phyloP scores from a whole-genome alignment of 1,140 invertebrate species.

The Yoshiicerus persimilis region DNA sequence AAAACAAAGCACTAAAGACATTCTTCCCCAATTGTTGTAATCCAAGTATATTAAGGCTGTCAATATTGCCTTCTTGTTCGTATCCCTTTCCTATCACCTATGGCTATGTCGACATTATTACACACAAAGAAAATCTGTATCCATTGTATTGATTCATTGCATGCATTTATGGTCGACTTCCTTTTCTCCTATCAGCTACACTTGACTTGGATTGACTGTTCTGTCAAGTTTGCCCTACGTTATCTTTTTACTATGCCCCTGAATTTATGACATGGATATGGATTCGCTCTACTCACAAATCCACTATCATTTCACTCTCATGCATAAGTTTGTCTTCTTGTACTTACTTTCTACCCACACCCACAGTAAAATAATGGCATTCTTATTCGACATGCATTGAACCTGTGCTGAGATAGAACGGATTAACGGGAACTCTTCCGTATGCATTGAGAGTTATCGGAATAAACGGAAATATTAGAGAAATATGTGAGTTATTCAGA shows the following conservation, averaged over 20 bases:
- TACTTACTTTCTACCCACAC: not conserved
- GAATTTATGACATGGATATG: not conserved
- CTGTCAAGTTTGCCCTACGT: not conserved
- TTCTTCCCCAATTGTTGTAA: not conserved
- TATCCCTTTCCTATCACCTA: not conserved
- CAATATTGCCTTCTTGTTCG: not conserved
- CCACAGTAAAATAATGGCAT: not conserved
- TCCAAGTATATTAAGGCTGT: not conserved
- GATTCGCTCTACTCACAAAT: not conserved
- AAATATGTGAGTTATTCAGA: too few species aligned
- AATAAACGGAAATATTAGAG: too few species aligned
- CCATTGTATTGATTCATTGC: not conserved
- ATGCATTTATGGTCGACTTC: not conserved
- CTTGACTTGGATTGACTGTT: not conserved
- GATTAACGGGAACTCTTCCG: too few species aligned
- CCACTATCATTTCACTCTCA: not conserved
- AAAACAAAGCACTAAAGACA: not conserved
- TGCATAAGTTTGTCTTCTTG: not conserved
- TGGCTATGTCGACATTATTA: not conserved
- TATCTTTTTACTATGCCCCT: not conserved
- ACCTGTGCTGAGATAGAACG: too few species aligned
- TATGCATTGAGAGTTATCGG: too few species aligned
- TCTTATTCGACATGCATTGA: not conserved
- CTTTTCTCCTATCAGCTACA: not conserved
- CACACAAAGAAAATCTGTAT: not conserved